Conservation (phyloP, 2,113 vertebrate genomes). For the Epinephelus moara region DNA sequence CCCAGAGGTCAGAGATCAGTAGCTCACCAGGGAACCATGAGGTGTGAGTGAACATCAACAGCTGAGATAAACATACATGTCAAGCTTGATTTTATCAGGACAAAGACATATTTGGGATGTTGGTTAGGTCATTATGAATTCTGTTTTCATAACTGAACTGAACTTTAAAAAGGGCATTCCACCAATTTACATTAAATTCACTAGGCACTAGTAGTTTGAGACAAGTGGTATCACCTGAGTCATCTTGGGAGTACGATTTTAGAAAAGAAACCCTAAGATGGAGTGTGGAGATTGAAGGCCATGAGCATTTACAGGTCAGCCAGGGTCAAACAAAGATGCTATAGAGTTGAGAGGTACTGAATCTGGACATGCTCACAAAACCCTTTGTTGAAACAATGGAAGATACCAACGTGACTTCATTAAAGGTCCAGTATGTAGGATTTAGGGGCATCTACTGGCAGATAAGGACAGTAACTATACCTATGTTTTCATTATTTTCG, state of each 20-base stretch:
- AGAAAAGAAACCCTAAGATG: not conserved
- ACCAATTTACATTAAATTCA: not conserved
- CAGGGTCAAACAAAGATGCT: too few relatives aligned
- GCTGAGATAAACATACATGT: not conserved
- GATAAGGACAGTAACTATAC: too few relatives aligned
- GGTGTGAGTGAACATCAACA: not conserved
- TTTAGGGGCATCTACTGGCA: too few relatives aligned
- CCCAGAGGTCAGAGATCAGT: not conserved
- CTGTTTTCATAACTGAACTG: constrained; percentile 1
- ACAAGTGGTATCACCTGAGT: not conserved
- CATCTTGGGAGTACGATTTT: not conserved
- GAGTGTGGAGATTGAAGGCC: not conserved
- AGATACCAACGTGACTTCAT: too few relatives aligned
- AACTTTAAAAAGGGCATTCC: not conserved
- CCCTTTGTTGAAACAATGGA: too few relatives aligned
- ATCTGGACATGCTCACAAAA: too few relatives aligned
- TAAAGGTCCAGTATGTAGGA: too few relatives aligned
- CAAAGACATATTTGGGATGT: not conserved
- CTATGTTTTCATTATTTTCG: too few relatives aligned
- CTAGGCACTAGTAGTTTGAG: not conserved
- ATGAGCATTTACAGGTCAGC: too few relatives aligned
- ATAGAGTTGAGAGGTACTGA: too few relatives aligned
- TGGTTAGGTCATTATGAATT: not conserved
- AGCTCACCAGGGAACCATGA: not conserved
- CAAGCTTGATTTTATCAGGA: not conserved